phyloP scores from a whole-genome alignment of 2,113 vertebrate genomes.

The Capreolus pygargus region DNA sequence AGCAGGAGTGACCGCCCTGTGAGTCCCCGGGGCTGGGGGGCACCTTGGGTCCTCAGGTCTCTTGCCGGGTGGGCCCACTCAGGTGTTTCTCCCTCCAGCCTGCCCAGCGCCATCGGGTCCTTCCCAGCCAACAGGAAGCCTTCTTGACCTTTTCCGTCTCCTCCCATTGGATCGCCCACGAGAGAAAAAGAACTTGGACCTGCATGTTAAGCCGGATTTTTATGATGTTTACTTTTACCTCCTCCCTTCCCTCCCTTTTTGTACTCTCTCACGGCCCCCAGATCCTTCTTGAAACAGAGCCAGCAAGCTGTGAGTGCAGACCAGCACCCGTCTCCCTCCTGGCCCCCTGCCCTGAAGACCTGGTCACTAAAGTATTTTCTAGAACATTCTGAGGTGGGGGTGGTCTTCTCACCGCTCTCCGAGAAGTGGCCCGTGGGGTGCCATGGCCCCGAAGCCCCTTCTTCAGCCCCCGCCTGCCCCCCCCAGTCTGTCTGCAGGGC shows the following conservation, averaged over 20 bases:
- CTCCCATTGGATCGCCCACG: conserved; percentile 57
- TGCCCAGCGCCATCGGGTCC: not conserved
- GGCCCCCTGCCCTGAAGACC: not conserved
- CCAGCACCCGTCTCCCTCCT: conserved; percentile 51
- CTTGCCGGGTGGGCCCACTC: not conserved
- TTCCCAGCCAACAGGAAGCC: conserved; percentile 58
- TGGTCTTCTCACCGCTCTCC: not conserved
- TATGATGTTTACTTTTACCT: not conserved
- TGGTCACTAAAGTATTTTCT: not conserved
- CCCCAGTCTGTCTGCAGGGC: not conserved
- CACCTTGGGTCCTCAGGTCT: not conserved
- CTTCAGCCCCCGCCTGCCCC: not conserved
- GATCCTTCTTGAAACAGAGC: conserved; percentile 47
- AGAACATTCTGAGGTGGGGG: not conserved
- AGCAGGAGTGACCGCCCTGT: conserved; percentile 81
- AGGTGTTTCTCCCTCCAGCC: conserved; percentile 48
- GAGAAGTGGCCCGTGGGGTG: not conserved
- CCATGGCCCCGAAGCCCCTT: not conserved
- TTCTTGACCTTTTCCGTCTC: conserved; percentile 56
- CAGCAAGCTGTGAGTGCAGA: conserved; percentile 54
- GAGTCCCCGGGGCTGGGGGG: not conserved
- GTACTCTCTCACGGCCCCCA: not conserved
- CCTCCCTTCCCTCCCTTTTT: not conserved
- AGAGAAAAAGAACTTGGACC: conserved; percentile 50
- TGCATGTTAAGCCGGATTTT: conserved; percentile 73